phyloP scores from a whole-genome alignment of 1,140 invertebrate genomes.

The Brachionus manjavacas region DNA sequence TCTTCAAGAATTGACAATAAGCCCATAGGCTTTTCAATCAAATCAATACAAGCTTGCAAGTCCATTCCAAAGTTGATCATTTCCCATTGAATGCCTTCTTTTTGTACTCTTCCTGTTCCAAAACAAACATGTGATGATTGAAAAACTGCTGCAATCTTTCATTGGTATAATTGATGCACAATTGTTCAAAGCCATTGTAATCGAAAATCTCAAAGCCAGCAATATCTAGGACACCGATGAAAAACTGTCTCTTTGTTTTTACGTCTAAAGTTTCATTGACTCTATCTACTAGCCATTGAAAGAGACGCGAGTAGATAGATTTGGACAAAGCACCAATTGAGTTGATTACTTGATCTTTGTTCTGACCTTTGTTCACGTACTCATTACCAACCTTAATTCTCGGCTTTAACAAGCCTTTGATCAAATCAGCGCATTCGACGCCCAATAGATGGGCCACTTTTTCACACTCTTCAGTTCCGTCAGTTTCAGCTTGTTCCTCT shows the following conservation, averaged over 20 bases:
- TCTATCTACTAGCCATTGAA: slow-evolving; percentile 94
- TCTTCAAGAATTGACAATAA: slow-evolving; percentile 99
- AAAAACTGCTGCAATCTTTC: slow-evolving; percentile 99
- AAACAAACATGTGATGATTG: slow-evolving; percentile 99
- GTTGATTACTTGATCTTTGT: slow-evolving; percentile 85
- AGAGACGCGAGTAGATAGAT: slow-evolving; percentile 91
- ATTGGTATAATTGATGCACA: slow-evolving; percentile 99
- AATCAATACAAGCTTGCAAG: slow-evolving; percentile 93
- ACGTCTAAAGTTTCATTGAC: slow-evolving; percentile 98
- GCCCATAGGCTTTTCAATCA: slow-evolving; percentile 99
- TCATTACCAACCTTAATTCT: slow-evolving; percentile 71
- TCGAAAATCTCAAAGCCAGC: slow-evolving; percentile 99
- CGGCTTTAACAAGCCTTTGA: slow-evolving; percentile 63
- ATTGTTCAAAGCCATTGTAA: slow-evolving; percentile 98
- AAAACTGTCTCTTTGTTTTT: slow-evolving; percentile 92
- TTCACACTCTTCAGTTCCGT: slow-evolving; percentile 91
- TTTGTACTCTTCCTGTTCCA: slow-evolving; percentile 99
- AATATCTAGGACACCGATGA: slow-evolving; percentile 99
- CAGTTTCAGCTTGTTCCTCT: slow-evolving; percentile 97
- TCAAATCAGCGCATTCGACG: slow-evolving; percentile 61
- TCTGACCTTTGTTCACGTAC: slow-evolving; percentile 96
- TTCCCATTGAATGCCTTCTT: slow-evolving; percentile 94
- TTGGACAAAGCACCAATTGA: slow-evolving; percentile 93
- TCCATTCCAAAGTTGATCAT: slow-evolving; percentile 99
- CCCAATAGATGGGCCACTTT: slow-evolving; percentile 81